These are phyloP conservation scores for Melanophora roralis DNA, from an alignment of 2,888 invertebrate species.

Conservation along the genomic window DNA sequence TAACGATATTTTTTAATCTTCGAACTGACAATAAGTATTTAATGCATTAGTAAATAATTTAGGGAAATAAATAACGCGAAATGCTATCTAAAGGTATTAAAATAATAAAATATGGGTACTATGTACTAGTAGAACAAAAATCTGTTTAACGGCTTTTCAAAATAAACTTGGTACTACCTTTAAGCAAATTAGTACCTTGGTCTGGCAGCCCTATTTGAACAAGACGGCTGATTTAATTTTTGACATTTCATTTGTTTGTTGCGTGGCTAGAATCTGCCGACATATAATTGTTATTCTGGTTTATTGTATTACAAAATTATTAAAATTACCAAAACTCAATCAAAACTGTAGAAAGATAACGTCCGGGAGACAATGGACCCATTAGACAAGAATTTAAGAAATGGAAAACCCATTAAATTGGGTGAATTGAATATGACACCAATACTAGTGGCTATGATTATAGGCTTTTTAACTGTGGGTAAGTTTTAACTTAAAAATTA, in stretches of 20 bases:
- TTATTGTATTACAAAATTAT: not conserved
- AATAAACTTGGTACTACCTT: slow-evolving; percentile 11
- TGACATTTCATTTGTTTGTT: slow-evolving; percentile 30
- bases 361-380: slow-evolving; percentile 69
- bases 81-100: too few species aligned
- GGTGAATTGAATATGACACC: slow-evolving; percentile 68
- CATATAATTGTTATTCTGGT: slow-evolving; percentile 20
- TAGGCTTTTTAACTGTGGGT: slow-evolving; percentile 73
- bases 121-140: too few species aligned
- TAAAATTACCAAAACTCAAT: not conserved
- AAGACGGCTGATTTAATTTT: not conserved
- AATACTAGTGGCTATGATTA: slow-evolving; percentile 69
- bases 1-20: too few species aligned
- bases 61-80: too few species aligned
- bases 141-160: not conserved
- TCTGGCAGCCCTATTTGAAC: not conserved
- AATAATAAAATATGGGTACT: too few species aligned
- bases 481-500: slow-evolving; percentile 53
- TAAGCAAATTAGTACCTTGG: not conserved
- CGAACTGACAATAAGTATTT: too few species aligned
- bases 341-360: not conserved
- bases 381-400: slow-evolving; percentile 65
- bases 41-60: too few species aligned
- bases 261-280: slow-evolving; percentile 57
- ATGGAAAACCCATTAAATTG: slow-evolving; percentile 67